phyloP scores from a whole-genome alignment of 30 jellyfish, hydroid and myxozoan genomes.

The Cassiopea andromeda region DNA sequence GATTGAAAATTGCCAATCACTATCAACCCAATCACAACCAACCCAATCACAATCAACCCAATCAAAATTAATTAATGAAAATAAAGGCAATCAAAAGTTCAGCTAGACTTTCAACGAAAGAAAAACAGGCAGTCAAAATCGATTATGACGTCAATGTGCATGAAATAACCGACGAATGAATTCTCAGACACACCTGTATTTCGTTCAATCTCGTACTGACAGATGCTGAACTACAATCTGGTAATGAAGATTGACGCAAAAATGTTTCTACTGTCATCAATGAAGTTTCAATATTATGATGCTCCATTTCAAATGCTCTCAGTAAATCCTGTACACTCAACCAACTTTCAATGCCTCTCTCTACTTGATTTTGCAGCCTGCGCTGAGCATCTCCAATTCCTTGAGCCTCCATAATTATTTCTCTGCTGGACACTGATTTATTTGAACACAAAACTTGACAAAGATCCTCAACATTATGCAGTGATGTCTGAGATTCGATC shows the following conservation, averaged over 20 bases:
- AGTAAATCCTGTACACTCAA: constrained; percentile 16
- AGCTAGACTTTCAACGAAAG: too few species aligned
- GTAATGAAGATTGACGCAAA: constrained; percentile 1
- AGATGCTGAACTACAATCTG: constrained; percentile 40
- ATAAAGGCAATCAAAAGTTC: too few species aligned
- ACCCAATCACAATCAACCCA: too few species aligned
- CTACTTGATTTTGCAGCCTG: constrained; percentile 12
- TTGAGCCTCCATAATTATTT: not conserved
- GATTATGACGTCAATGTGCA: too few species aligned
- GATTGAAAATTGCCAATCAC: too few species aligned
- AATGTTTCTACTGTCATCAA: constrained; percentile 45
- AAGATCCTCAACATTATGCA: constrained; percentile 12
- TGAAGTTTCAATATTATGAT: constrained; percentile 23
- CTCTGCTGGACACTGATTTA: constrained; percentile 1
- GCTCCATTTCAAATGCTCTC: constrained; percentile 21
- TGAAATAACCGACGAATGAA: too few species aligned
- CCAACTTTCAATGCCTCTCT: constrained; percentile 20
- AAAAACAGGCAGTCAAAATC: too few species aligned
- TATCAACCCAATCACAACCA: too few species aligned
- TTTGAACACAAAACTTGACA: constrained; percentile 15
- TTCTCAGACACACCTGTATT: constrained; percentile 28
- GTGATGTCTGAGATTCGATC: not conserved
- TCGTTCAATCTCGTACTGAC: constrained; percentile 44
- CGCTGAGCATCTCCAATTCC: constrained; percentile 18
- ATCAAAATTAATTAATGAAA: too few species aligned